phyloP scores from a whole-genome alignment of 35 echinoderm and acorn worm species.

The Ptychodera flava region DNA sequence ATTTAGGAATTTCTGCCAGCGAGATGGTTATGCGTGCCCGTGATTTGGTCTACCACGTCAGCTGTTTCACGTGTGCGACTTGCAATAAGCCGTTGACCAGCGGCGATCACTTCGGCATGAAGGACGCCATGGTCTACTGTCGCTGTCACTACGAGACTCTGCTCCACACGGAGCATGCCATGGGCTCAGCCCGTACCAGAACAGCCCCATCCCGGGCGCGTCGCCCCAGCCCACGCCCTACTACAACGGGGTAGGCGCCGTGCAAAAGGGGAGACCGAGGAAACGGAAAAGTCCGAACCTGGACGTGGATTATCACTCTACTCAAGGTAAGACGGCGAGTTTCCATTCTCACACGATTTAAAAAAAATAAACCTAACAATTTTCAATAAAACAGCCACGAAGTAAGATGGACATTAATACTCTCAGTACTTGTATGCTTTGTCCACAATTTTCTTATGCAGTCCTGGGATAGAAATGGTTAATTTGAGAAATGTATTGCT shows the following conservation, averaged over 20 bases:
- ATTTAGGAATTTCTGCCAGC: slow-evolving; percentile 72
- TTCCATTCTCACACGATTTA: no score
- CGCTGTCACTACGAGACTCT: slow-evolving; percentile 80
- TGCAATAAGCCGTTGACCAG: slow-evolving; percentile 72
- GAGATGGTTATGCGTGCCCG: slow-evolving; percentile 98
- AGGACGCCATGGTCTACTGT: slow-evolving; percentile 81
- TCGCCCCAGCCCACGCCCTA: slow-evolving; percentile 43
- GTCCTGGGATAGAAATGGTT: no score
- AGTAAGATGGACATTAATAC: no score
- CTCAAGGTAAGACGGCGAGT: neutral
- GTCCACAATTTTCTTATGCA: no score
- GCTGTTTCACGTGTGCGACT: slow-evolving; percentile 79
- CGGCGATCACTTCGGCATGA: slow-evolving; percentile 95
- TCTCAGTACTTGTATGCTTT: no score
- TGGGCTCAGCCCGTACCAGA: slow-evolving; percentile 16
- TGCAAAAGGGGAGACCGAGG: slow-evolving; percentile 88
- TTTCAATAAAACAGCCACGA: no score
- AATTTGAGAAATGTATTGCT: no score
- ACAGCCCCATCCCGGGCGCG: slow-evolving; percentile 28
- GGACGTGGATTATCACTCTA: neutral
- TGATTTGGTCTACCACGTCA: slow-evolving; percentile 78
- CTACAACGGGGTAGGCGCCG: slow-evolving; percentile 49
- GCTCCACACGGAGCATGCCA: slow-evolving; percentile 8
- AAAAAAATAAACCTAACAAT: no score
- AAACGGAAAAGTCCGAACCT: slow-evolving; percentile 53